Evolutionary conservation across 2,797 vertebrate species (phyloP), one percentile per base, ranked within the genome.

Genomic region (Enteromius unitaeniatus): DNA sequence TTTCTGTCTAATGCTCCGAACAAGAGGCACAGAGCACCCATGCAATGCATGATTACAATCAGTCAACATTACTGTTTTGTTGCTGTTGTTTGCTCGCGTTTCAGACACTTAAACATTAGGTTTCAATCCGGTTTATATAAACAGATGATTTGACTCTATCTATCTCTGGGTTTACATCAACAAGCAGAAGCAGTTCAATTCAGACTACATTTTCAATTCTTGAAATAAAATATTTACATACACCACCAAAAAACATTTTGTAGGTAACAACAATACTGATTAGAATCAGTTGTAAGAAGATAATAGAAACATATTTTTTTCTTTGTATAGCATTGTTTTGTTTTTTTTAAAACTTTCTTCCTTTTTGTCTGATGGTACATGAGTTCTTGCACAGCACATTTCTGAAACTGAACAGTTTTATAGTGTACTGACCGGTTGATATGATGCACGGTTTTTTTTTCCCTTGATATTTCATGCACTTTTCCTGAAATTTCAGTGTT

Each of bases 401-500:
- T 58, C n/a, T 58, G 55, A 23, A 11, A 5, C 9, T 0, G 8
- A 5, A 23, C 53, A 5, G 55, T 58, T 55, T 58, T 58, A 58
- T 23, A 58, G 21, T 55, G 8, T 21, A 55, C 21, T 58, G 55
- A n/a, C 19, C 28, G 55, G 9, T 55, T 13, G 31, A 23, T 21
- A 8, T 4, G n/a, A 13, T 14, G 1, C 19, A 37, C 6, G 6
- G 6, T 37, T 37, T 3, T 19, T 34, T 34, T 34, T 34, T 31
- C 31, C 31, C 31, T 2, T 21, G 51, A 53, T 19, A 8, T 53
- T 55, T 58, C 55, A n/a, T 6, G 19, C 2, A 21, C 4, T 37
- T 40, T n/a, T 17, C 47, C 13, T 26, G 40, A 15, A 7, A n/a
- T 26, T 3, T 1, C 37, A 99, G 98, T 98, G 67, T 91, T 98